Evolutionary conservation across 2,113 vertebrate species (phyloP).

Genomic region (Entomyzon cyanotis): DNA sequence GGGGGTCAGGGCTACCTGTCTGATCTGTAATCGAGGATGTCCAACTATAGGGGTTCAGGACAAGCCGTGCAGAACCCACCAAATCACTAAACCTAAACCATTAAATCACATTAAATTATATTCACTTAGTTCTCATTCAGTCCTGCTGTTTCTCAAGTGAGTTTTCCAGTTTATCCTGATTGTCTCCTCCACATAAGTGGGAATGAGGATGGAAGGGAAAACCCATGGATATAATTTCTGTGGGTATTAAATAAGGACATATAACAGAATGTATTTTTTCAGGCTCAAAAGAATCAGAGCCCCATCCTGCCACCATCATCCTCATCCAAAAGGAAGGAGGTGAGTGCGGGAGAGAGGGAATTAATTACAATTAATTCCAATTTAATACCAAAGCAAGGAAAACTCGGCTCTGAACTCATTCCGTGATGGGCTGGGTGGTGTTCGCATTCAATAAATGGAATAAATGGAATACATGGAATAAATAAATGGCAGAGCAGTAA

Average conservation of each 20-base stretch:
- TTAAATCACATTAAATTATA: too few relatives aligned
- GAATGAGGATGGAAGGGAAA: background rate
- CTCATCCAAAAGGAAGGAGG: background rate
- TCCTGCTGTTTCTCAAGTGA: background rate
- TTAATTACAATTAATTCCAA: too few relatives aligned
- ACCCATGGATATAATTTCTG: accelerated
- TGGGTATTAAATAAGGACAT: too few relatives aligned
- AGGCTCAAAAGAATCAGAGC: too few relatives aligned
- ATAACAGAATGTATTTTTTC: background rate
- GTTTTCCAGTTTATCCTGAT: background rate
- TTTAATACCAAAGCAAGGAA: background rate
- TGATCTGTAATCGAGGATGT: accelerated
- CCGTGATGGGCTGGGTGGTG: slow-evolving; percentile 11
- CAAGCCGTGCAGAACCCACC: background rate
- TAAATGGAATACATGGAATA: too few relatives aligned
- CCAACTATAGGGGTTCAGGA: accelerated
- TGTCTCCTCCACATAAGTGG: background rate
- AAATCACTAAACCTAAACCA: too few relatives aligned
- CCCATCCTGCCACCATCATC: too few relatives aligned
- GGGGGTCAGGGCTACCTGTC: background rate
- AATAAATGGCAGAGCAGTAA: background rate
- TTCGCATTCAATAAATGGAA: too few relatives aligned
- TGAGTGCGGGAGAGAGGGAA: background rate
- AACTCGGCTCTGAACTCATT: background rate
- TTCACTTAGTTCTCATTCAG: too few relatives aligned